phyloP scores from a whole-genome alignment of 2,797 vertebrate species.

The Gymnodraco acuticeps region DNA sequence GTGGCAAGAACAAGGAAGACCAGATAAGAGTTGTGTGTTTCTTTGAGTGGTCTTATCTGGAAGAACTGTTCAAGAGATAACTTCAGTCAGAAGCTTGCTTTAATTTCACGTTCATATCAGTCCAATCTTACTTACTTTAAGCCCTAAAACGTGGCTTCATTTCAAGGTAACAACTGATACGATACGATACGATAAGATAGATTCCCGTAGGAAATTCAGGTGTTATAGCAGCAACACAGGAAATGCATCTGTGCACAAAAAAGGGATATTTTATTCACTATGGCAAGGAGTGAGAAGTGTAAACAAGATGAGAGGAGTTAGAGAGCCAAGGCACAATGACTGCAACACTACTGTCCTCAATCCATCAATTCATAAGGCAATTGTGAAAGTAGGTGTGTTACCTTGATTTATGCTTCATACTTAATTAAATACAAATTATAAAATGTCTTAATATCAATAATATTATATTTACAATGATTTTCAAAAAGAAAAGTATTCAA shows the following conservation, averaged over 20 bases:
- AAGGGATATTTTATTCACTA: not conserved
- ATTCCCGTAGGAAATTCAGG: too few species aligned
- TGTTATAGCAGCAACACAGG: not conserved
- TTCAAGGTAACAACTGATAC: too few species aligned
- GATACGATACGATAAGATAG: too few species aligned
- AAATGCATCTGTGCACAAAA: conserved; percentile 1
- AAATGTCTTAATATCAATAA: not conserved
- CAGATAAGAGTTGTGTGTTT: too few species aligned
- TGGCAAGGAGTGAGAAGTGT: not conserved
- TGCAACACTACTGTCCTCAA: too few species aligned
- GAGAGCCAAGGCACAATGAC: too few species aligned
- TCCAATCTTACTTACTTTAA: not conserved
- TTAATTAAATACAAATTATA: too few species aligned
- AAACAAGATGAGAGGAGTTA: not conserved
- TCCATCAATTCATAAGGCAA: too few species aligned
- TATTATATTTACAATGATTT: not conserved
- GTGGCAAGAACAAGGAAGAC: not conserved
- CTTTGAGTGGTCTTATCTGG: not conserved
- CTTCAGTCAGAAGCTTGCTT: not conserved
- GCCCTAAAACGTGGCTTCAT: not conserved
- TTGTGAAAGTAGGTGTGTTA: too few species aligned
- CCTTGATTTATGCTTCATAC: too few species aligned
- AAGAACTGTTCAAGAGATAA: too few species aligned
- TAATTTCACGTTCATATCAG: not conserved
- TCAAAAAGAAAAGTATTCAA: too few species aligned